Evolutionary conservation across 1,140 invertebrate species (phyloP).

Genomic region (Drosophila simulans): DNA sequence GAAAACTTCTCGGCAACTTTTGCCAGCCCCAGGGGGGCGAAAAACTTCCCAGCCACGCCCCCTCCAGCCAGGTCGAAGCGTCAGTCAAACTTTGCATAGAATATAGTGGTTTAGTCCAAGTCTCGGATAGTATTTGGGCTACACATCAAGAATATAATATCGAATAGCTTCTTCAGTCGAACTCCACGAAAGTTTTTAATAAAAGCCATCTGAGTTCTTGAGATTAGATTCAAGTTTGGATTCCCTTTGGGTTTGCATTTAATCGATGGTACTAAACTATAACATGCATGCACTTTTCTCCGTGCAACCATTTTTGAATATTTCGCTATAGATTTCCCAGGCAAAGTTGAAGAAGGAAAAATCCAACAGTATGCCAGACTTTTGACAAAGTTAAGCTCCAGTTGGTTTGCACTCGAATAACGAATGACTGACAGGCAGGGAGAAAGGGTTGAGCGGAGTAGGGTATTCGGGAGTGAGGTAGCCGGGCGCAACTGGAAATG

Average conservation of each 20-base stretch:
- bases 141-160: conserved; percentile 2
- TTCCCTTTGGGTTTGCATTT: too few species aligned
- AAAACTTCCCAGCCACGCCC: conserved; percentile 53
- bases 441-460: conserved; percentile 31
- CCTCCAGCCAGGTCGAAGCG: conserved; percentile 30
- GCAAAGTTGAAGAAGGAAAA: conserved; percentile 18
- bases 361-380: conserved; percentile 51
- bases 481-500: conserved; percentile 36
- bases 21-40: conserved; percentile 25
- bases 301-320: background rate
- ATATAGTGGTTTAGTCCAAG: background rate
- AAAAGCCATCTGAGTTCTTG: too few species aligned
- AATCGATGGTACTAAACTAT: too few species aligned
- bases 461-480: conserved; percentile 7
- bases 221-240: too few species aligned
- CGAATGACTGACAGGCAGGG: conserved; percentile 53
- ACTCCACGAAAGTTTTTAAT: too few species aligned
- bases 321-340: conserved; percentile 42
- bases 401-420: conserved; percentile 55
- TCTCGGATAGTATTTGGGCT: conserved; percentile 27
- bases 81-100: conserved; percentile 43
- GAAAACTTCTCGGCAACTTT: conserved; percentile 46
- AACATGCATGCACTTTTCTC: conserved; percentile 1
- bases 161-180: too few species aligned
- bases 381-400: conserved; percentile 70